Evolutionary conservation across 1,140 invertebrate genomes (phyloP).

Genomic region (Drosophila malerkotliana): DNA sequence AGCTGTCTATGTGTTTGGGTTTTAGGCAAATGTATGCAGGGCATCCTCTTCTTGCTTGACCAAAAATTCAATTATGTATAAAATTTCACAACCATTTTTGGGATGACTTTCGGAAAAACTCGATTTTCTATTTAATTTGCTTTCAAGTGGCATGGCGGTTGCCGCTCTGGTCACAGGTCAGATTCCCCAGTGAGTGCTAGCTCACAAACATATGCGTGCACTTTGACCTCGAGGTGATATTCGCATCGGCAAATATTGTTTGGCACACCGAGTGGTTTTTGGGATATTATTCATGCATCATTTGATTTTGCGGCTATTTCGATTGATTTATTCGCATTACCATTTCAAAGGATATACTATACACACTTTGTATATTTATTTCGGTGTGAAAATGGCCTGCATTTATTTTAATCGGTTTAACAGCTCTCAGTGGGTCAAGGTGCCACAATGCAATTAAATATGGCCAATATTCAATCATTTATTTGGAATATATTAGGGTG

Average conservation of each 20-base stretch:
- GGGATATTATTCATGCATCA: conserved; percentile 72
- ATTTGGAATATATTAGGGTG: neutral
- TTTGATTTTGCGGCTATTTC: conserved; percentile 76
- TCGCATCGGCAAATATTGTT: conserved; percentile 62
- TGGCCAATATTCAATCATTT: conserved; percentile 1
- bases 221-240: conserved; percentile 72
- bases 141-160: conserved; percentile 76
- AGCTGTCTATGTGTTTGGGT: conserved; percentile 65
- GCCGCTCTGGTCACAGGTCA: conserved; percentile 35
- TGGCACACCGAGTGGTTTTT: conserved; percentile 49
- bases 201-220: conserved; percentile 47
- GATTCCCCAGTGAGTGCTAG: conserved; percentile 1
- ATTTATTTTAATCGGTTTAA: conserved; percentile 55
- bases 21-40: conserved; percentile 67
- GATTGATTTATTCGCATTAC: conserved; percentile 70
- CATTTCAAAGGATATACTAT: conserved; percentile 6
- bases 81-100: conserved; percentile 79
- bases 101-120: conserved; percentile 66
- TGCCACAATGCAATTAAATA: neutral
- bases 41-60: conserved; percentile 40
- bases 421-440: conserved; percentile 13
- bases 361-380: conserved; percentile 29
- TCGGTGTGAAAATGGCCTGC: conserved; percentile 21
- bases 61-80: conserved; percentile 84
- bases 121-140: conserved; percentile 83